Conservation (phyloP, 2,888 invertebrate species). For the Agapostemon virescens region DNA sequence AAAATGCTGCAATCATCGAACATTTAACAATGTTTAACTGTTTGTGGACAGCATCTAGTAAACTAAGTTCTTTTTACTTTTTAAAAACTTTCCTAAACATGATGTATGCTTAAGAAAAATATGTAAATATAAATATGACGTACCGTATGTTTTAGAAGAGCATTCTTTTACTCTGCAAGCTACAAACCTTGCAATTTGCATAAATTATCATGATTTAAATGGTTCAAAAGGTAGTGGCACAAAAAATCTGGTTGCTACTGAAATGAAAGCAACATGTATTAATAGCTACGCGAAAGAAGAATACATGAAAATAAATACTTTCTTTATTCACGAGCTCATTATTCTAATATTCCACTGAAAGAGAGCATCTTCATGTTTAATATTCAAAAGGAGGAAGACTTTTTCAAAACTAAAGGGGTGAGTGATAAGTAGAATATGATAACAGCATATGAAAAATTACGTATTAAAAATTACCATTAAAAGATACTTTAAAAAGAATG, state of each 20-base stretch:
- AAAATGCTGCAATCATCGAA: background rate
- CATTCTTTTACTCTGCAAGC: background rate
- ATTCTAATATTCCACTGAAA: background rate
- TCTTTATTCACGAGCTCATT: background rate
- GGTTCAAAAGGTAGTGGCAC: background rate
- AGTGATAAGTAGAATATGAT: background rate
- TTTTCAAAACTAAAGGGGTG: background rate
- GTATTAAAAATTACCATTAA: background rate
- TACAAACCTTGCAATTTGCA: background rate
- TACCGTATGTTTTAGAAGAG: background rate
- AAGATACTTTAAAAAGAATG: background rate
- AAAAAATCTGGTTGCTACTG: background rate
- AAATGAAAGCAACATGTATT: background rate
- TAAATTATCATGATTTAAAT: constrained; percentile 4
- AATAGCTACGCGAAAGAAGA: background rate
- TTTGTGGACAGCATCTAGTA: background rate
- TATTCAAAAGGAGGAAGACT: no score
- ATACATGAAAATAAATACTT: background rate
- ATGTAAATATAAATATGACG: background rate
- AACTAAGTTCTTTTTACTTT: background rate
- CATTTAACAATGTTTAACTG: background rate
- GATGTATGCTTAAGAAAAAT: no score
- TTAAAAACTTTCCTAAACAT: background rate
- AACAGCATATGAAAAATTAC: background rate
- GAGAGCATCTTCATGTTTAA: no score